Percentiles rank a stretch among this genome's conserved stretches.
phyloP scores from a whole-genome alignment of 1,140 invertebrate species.

The Linepithema humile region DNA sequence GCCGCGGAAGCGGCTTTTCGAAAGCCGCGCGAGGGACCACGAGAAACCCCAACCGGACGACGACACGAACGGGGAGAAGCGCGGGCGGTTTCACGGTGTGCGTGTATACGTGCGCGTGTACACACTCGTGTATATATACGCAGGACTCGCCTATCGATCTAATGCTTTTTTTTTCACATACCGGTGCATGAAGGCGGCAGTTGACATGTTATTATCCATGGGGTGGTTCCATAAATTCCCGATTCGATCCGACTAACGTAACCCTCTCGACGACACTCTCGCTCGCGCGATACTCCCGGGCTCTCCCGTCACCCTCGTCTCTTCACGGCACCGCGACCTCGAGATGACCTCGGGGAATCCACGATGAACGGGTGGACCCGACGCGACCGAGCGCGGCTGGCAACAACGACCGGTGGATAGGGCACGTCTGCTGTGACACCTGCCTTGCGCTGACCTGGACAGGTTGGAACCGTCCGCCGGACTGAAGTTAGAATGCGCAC shows the following conservation, averaged over 20 bases:
- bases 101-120: not conserved
- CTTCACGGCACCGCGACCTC: not conserved
- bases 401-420: constrained; percentile 51
- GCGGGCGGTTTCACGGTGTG: constrained; percentile 1
- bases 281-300: constrained; percentile 34
- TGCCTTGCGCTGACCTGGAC: constrained; percentile 62
- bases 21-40: constrained; percentile 26
- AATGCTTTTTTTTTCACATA: constrained; percentile 65
- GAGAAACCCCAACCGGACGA: constrained; percentile 20
- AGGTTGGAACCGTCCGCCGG: constrained; percentile 73
- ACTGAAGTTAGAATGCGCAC: constrained; percentile 78
- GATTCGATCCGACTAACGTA: constrained; percentile 63
- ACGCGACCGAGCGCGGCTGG: constrained; percentile 51
- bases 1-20: constrained; percentile 42
- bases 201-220: constrained; percentile 84
- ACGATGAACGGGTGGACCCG: not conserved
- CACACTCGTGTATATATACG: too few species aligned
- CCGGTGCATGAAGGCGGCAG: constrained; percentile 82
- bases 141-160: constrained; percentile 62
- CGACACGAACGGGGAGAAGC: not conserved
- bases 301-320: constrained; percentile 35
- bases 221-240: constrained; percentile 82
- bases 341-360: not conserved
- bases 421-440: constrained; percentile 48
- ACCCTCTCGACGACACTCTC: constrained; percentile 59